Evolutionary conservation across 2,113 vertebrate genomes (phyloP), one percentile per base, ranked within the genome.

Genomic region (Plectropomus leopardus): DNA sequence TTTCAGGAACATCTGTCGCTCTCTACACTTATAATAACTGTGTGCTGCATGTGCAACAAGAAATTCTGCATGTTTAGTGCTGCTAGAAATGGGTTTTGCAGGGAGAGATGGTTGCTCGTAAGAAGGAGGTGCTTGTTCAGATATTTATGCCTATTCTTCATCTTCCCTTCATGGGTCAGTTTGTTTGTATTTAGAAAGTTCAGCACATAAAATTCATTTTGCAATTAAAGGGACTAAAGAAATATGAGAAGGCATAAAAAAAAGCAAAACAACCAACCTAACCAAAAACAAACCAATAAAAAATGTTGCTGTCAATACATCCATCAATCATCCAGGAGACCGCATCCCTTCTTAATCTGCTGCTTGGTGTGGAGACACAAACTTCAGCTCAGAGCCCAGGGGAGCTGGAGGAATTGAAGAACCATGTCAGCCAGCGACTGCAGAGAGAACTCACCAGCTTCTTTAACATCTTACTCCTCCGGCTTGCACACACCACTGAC

Each of bases 361-460:
- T 98, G 76, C 94, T 96, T 21, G 93, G 86, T 26, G 85, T 93
- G 70, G 97, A 98, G 85, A 92, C 93, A 36, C 90, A 89, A 65
- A 57, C 45, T 34, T 78, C 66, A 24, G 50, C 74, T 66, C 86
- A 76, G 74, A 82, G 60, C 74, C 90, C 15, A 45, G 93, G 89
- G 13, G 86, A 95, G 72, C 34, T 66, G 2, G 95, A 96, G 70
- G 95, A 96, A 48, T 54, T 92, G 16, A 95, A 93, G 87, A 92
- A 92, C 47, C 95, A 93, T 16, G 88, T 98, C 69, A 95, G 94
- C 80, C 97, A 97, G 80, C 96, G 94, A 26, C 94, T 99, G 24
- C 97, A 98, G 93, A 97, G 96, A 86, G 97, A 98, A 48, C 94
- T 99, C 85, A 93, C 94, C 23, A 23, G 42, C 28, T 95, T 99